Conservation (phyloP, 2,113 vertebrate species). For the Thunnus thynnus region DNA sequence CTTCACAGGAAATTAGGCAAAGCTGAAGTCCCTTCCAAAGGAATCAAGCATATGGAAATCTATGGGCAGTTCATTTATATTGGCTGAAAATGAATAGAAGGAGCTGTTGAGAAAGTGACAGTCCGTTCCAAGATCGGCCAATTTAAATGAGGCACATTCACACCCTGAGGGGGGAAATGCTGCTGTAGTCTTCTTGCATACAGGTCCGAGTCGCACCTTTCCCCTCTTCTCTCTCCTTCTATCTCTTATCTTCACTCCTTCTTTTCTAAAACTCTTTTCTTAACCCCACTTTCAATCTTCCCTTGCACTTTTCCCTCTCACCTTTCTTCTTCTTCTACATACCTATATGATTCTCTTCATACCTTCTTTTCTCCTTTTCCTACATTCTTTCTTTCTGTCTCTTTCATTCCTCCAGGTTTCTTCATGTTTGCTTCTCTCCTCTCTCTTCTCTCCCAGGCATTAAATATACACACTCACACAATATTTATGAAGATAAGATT, state of each 20-base stretch:
- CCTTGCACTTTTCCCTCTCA: background rate
- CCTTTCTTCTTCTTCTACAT: background rate
- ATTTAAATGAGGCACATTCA: slow-evolving; percentile 72
- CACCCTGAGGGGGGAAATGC: slow-evolving; percentile 54
- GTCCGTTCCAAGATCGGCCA: slow-evolving; percentile 61
- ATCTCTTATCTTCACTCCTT: slow-evolving; percentile 19
- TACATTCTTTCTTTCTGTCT: slow-evolving; percentile 1
- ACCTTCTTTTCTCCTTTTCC: background rate
- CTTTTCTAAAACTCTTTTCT: background rate
- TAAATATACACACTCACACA: slow-evolving; percentile 12
- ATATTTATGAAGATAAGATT: slow-evolving; percentile 51
- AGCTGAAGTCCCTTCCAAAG: slow-evolving; percentile 61
- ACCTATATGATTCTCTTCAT: background rate
- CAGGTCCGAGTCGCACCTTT: slow-evolving; percentile 23
- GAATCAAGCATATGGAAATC: slow-evolving; percentile 75
- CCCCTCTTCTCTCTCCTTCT: slow-evolving; percentile 3
- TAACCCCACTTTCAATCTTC: background rate
- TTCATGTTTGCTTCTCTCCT: background rate
- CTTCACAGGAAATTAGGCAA: slow-evolving; percentile 68
- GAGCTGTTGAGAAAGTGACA: slow-evolving; percentile 67
- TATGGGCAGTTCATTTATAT: slow-evolving; percentile 71
- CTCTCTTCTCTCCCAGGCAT: slow-evolving; percentile 14
- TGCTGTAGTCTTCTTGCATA: slow-evolving; percentile 6
- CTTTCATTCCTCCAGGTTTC: background rate
- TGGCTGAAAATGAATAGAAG: slow-evolving; percentile 70